Evolutionary conservation across 2,113 vertebrate species (phyloP).

Genomic region (Cottus gobio): DNA sequence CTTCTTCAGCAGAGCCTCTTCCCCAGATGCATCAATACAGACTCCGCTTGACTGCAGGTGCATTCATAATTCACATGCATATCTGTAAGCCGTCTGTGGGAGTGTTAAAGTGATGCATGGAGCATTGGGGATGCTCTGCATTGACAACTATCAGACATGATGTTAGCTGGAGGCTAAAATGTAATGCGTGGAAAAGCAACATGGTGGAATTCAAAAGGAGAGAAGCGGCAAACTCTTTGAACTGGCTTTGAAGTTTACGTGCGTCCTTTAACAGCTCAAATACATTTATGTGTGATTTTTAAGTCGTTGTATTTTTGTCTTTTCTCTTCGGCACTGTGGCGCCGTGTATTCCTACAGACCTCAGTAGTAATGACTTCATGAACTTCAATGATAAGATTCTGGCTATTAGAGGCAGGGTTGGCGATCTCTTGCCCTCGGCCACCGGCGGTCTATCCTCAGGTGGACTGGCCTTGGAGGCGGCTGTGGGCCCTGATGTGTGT

Average conservation of each 20-base stretch:
- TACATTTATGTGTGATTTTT: neutral
- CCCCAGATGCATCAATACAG: constrained; percentile 6
- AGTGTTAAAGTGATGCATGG: constrained; percentile 44
- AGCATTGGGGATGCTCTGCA: constrained; percentile 35
- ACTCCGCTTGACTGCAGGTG: constrained; percentile 1
- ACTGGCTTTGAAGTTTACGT: constrained; percentile 25
- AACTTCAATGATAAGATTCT: too few species aligned
- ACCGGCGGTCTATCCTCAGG: too few species aligned
- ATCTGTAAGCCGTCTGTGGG: constrained; percentile 9
- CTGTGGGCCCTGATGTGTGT: too few species aligned
- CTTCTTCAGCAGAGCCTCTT: neutral
- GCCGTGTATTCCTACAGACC: too few species aligned
- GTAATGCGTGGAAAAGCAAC: too few species aligned
- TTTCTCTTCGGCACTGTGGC: too few species aligned
- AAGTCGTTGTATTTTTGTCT: too few species aligned
- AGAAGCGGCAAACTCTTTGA: constrained; percentile 6
- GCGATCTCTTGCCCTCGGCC: too few species aligned
- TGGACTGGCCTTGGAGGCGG: too few species aligned
- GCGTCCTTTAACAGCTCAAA: neutral
- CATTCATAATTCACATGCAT: constrained; percentile 45
- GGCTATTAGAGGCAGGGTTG: too few species aligned
- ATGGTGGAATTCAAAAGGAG: constrained; percentile 25
- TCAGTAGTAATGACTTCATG: too few species aligned
- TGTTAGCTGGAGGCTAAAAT: constrained; percentile 12
- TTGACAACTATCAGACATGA: constrained; percentile 36